Conservation (phyloP, 2,113 vertebrate species). For the Mesembrinibis cayennensis region DNA sequence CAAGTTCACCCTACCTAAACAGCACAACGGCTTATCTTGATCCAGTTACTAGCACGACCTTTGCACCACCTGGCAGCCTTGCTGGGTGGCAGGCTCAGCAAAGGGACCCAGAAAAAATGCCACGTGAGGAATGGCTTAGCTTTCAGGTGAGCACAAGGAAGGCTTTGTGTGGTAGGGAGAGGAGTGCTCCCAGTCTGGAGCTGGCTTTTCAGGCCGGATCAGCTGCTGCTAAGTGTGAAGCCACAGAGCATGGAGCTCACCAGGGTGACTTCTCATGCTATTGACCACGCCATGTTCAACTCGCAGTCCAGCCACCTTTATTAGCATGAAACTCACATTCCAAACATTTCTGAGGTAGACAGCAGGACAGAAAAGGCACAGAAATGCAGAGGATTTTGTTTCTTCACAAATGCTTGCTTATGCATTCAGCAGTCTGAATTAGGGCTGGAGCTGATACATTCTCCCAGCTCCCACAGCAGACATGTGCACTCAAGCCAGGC, state of each 20-base stretch:
- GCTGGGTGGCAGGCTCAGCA: not conserved
- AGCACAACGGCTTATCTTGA: accelerated
- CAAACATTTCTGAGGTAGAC: accelerated
- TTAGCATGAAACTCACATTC: not conserved
- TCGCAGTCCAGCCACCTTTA: not conserved
- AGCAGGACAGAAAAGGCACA: not conserved
- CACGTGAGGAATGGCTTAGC: not conserved
- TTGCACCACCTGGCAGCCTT: not conserved
- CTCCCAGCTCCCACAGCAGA: not conserved
- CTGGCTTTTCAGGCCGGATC: accelerated
- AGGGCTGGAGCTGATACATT: not conserved
- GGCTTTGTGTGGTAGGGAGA: not conserved
- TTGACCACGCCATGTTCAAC: accelerated
- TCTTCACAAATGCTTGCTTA: not conserved
- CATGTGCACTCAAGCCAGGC: accelerated
- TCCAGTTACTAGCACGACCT: not conserved
- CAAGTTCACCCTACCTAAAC: accelerated
- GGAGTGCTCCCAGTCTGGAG: not conserved
- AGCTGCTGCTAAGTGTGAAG: accelerated
- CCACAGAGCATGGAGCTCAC: not conserved
- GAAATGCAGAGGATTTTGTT: not conserved
- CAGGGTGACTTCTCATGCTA: accelerated
- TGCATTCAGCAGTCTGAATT: accelerated
- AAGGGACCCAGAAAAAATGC: not conserved
- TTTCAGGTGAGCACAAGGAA: not conserved